phyloP scores from a whole-genome alignment of 2,888 invertebrate species.

The Drosophila rubida region DNA sequence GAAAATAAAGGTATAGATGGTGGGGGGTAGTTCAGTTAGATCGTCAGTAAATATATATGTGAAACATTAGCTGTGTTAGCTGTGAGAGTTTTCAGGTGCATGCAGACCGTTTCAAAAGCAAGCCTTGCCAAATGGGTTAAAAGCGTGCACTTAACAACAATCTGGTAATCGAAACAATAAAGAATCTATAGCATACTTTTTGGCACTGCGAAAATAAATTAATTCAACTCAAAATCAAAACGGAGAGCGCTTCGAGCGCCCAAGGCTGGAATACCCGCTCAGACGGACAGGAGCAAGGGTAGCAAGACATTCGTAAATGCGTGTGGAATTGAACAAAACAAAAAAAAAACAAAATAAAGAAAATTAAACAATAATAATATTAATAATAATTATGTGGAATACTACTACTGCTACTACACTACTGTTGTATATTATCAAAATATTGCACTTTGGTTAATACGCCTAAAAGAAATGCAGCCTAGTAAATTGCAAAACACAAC shows the following conservation, averaged over 20 bases:
- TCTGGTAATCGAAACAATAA: constrained; percentile 1
- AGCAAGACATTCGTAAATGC: constrained; percentile 19
- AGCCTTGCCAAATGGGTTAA: constrained; percentile 51
- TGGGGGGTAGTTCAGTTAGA: constrained; percentile 32
- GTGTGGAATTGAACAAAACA: constrained; percentile 20
- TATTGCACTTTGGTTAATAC: constrained; percentile 52
- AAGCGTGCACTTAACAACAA: constrained; percentile 40
- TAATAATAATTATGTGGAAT: constrained; percentile 14
- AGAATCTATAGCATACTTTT: constrained; percentile 55
- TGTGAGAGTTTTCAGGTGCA: constrained; percentile 22
- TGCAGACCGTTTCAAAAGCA: constrained; percentile 24
- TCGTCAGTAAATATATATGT: constrained; percentile 18
- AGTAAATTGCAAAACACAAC: constrained; percentile 17
- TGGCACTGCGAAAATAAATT: constrained; percentile 53
- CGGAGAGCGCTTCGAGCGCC: constrained; percentile 11
- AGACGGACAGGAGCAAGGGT: constrained; percentile 13
- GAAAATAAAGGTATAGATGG: constrained; percentile 11
- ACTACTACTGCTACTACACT: constrained; percentile 4
- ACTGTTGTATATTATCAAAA: constrained; percentile 7
- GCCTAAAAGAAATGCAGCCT: constrained; percentile 25
- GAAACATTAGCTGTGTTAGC: constrained; percentile 18
- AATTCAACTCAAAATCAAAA: constrained; percentile 19
- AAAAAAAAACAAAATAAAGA: not conserved
- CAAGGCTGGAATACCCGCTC: constrained; percentile 20
- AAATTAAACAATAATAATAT: constrained; percentile 15